Evolutionary conservation across 2,113 vertebrate species (phyloP).

Genomic region (Mesitornis unicolor): DNA sequence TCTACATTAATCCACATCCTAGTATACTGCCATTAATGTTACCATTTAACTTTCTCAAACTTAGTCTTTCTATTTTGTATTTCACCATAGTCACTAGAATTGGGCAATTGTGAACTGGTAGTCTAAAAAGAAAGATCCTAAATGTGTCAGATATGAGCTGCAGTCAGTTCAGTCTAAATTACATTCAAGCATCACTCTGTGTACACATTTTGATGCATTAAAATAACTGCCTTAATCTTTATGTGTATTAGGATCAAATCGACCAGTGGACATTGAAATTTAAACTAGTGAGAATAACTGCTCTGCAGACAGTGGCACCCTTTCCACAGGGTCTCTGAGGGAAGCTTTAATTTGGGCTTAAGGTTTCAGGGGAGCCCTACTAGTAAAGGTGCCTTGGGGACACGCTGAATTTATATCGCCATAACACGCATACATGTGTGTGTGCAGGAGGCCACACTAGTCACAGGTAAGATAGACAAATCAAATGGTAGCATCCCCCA

Average conservation of each 20-base stretch:
- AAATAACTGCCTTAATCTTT: background rate
- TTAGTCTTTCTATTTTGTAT: background rate
- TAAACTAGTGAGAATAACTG: background rate
- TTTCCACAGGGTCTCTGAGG: background rate
- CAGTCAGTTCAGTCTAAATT: background rate
- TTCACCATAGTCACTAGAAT: background rate
- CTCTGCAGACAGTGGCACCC: background rate
- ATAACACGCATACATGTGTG: background rate
- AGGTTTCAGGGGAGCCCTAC: background rate
- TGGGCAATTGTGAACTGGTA: background rate
- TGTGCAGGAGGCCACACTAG: background rate
- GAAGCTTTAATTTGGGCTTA: conserved; percentile 4
- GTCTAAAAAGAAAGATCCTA: background rate
- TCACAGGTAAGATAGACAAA: conserved; percentile 43
- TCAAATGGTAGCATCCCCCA: conserved; percentile 31
- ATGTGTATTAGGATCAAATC: background rate
- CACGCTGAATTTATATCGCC: background rate
- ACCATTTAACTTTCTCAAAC: background rate
- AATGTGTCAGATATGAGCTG: background rate
- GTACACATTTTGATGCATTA: background rate
- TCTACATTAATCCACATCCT: background rate
- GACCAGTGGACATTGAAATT: background rate
- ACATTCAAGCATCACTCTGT: background rate
- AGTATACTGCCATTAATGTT: background rate
- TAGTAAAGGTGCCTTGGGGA: background rate